Base-by-base conservation (phyloP, 2,888 invertebrate species). In the Epicampocera succincta region DNA sequence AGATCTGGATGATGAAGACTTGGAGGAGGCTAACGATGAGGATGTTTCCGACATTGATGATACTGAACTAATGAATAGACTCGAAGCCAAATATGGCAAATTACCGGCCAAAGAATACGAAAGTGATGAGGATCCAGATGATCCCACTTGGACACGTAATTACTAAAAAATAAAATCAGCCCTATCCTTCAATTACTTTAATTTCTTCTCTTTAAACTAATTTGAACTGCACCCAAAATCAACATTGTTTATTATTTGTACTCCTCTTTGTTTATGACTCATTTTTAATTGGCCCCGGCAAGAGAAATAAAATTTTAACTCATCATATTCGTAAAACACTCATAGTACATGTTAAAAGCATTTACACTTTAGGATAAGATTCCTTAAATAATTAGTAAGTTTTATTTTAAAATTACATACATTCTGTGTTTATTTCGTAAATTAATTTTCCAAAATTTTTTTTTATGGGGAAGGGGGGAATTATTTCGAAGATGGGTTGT, bases 1-100 rank as follows among this genome's bases (percentile, higher is more conserved):
- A 50, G 87, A 87, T 80, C 89, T 90, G 38, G 74, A 75, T 42
- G 74, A 75, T 29, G 75, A 74, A 13, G 74, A 71, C 9, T 60
- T 66, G 66, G 92, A 91, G 17, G 72, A 68, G 60, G 88, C 89
- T 40, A 88, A 89, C 83, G 92, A 92, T 78, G 90, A 92, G 21
- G 93, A 92, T 52, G 92, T 93, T 84, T 93, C 93, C 0, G 94
- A 94, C 85, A 93, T 94, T 1, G 95, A 95, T 87, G 95, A 95
- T 87, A 92, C 92, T 6, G 95, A 95, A 83, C 91, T 95, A 58
- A 92, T 95, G 85, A 94, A 92, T 86, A 93, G 95, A 84, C 90
- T 95, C 74, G 95, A 95, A 88, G 94, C 93, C 29, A 95, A 95
- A 92, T 95, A 95, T 88, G 95, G 95, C 65, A 93, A 94, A 84